Evolutionary conservation across 2,797 vertebrate genomes (phyloP).

Genomic region (Gallinago nigripennis): DNA sequence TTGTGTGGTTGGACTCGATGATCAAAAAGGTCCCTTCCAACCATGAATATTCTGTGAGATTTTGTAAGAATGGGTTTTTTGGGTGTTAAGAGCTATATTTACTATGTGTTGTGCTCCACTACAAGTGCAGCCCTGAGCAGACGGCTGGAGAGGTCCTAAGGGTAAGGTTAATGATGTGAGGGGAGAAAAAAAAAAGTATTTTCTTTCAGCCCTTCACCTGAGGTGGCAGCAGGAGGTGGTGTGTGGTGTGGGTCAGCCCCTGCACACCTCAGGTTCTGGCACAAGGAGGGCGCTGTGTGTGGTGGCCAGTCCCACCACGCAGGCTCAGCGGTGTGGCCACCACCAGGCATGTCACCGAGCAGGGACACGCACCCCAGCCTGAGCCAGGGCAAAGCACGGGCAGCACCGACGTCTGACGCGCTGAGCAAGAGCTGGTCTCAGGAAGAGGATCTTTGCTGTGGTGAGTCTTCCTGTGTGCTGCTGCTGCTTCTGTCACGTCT

Average conservation of each 20-base stretch:
- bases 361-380: not conserved
- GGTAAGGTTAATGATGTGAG: not conserved
- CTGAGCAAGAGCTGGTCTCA: not conserved
- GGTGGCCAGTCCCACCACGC: fast-evolving
- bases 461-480: not conserved
- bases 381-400: not conserved
- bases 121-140: not conserved
- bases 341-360: no score
- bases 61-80: not conserved
- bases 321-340: fast-evolving
- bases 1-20: no score
- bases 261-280: no score
- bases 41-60: no score
- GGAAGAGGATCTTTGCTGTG: not conserved
- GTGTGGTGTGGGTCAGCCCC: not conserved
- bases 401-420: no score
- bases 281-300: fast-evolving
- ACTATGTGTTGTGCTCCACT: not conserved
- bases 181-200: not conserved
- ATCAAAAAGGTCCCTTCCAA: no score
- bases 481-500: not conserved
- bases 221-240: not conserved
- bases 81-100: not conserved
- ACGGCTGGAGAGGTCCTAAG: not conserved
- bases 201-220: not conserved